phyloP scores from a whole-genome alignment of 2,113 vertebrate species.

The Anolis carolinensis region DNA sequence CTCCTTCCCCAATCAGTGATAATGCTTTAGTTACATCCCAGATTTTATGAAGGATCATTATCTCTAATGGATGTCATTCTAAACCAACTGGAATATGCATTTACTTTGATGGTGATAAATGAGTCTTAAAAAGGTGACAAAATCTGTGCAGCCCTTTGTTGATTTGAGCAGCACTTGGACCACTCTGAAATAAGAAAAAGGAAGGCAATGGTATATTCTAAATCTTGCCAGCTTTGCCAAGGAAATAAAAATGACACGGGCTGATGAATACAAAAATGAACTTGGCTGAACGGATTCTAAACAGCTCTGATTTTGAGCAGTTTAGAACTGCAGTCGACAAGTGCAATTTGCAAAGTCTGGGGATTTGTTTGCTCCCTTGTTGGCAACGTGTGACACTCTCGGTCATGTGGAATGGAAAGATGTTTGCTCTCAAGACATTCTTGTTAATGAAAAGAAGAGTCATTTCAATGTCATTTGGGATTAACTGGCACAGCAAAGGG shows the following conservation, averaged over 20 bases:
- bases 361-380: background rate
- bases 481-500: conserved; percentile 12
- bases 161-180: conserved; percentile 17
- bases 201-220: too few relatives aligned
- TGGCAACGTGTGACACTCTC: background rate
- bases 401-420: background rate
- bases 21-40: conserved; percentile 14
- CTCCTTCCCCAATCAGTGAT: conserved; percentile 23
- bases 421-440: conserved; percentile 32
- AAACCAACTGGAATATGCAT: conserved; percentile 41
- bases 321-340: background rate
- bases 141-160: conserved; percentile 36
- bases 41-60: conserved; percentile 38
- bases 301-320: background rate
- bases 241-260: conserved; percentile 27
- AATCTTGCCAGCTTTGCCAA: background rate
- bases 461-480: conserved; percentile 3
- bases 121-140: conserved; percentile 36
- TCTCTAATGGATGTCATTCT: conserved; percentile 42
- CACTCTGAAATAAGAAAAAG: conserved; percentile 20
- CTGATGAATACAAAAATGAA: background rate
- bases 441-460: conserved; percentile 21
- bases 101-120: conserved; percentile 61
- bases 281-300: conserved; percentile 3
- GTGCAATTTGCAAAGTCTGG: background rate